A percentile compares a stretch with the other conserved stretches of the same genome.
phyloP scores from a whole-genome alignment of 2,113 vertebrate genomes.

The Nymphicus hollandicus region DNA sequence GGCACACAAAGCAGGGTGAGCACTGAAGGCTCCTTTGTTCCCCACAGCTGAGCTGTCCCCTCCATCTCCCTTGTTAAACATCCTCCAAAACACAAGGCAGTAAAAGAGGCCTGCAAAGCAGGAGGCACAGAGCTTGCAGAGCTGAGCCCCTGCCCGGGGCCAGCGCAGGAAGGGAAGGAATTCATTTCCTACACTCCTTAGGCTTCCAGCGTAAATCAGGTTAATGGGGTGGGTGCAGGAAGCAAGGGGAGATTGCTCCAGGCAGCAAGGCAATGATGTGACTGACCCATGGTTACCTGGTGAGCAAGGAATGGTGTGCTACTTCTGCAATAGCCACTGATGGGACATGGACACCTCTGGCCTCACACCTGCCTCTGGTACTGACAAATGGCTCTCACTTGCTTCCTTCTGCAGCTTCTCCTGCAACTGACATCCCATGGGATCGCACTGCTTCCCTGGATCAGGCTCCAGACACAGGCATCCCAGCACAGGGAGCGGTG shows the following conservation, averaged over 20 bases:
- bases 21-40: conserved; percentile 63
- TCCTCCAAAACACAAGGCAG: neutral
- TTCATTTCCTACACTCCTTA: neutral
- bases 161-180: neutral
- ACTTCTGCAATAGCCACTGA: neutral
- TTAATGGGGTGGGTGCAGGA: neutral
- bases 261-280: neutral
- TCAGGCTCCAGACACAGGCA: neutral
- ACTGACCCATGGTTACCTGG: neutral
- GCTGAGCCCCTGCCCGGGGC: neutral
- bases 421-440: rapidly evolving
- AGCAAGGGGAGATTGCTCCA: neutral
- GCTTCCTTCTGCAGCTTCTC: neutral
- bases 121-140: neutral
- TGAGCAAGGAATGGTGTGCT: rapidly evolving
- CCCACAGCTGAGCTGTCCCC: conserved; percentile 55
- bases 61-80: conserved; percentile 53
- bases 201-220: neutral
- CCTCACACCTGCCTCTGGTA: rapidly evolving
- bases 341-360: neutral
- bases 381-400: neutral
- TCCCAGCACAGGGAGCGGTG: rapidly evolving
- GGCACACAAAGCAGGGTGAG: neutral
- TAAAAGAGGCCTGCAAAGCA: conserved; percentile 50
- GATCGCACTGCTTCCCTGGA: rapidly evolving